Conservation (phyloP, 2,888 invertebrate genomes). For the Trissoscelio sp. region DNA sequence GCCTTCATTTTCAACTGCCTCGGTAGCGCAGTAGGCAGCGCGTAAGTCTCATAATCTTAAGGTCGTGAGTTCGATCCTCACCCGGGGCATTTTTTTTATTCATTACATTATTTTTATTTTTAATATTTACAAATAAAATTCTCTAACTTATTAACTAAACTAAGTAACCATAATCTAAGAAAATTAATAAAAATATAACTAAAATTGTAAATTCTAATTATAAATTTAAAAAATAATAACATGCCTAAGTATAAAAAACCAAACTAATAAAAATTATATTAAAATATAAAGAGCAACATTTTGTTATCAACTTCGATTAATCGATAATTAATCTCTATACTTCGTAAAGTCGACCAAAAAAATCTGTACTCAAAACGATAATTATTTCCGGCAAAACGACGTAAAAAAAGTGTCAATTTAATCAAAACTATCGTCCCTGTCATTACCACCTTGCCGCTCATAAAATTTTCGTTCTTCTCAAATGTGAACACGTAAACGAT, state of each 20-base stretch:
- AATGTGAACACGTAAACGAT: conserved; percentile 39
- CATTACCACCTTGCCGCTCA: conserved; percentile 39
- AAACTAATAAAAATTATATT: no score
- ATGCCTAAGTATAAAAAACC: no score
- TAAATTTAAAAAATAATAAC: no score
- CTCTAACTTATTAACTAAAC: no score
- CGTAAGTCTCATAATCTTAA: conserved; percentile 85
- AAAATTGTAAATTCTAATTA: no score
- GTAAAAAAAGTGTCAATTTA: conserved; percentile 51
- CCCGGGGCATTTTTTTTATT: conserved; percentile 88
- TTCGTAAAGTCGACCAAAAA: neutral
- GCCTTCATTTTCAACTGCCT: no score
- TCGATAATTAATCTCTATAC: neutral
- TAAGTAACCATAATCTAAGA: no score
- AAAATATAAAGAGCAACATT: no score
- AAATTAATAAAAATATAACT: no score
- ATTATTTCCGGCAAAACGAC: conserved; percentile 2
- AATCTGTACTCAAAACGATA: neutral
- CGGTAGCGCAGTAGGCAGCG: conserved; percentile 82
- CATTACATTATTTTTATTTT: no score
- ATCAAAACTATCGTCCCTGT: conserved; percentile 51
- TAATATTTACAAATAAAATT: no score
- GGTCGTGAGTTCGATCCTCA: conserved; percentile 98
- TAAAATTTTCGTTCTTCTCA: conserved; percentile 18
- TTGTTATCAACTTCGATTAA: conserved; percentile 2